Base-by-base conservation (phyloP, 2,888 invertebrate species). In the Abrostola triplasia region DNA sequence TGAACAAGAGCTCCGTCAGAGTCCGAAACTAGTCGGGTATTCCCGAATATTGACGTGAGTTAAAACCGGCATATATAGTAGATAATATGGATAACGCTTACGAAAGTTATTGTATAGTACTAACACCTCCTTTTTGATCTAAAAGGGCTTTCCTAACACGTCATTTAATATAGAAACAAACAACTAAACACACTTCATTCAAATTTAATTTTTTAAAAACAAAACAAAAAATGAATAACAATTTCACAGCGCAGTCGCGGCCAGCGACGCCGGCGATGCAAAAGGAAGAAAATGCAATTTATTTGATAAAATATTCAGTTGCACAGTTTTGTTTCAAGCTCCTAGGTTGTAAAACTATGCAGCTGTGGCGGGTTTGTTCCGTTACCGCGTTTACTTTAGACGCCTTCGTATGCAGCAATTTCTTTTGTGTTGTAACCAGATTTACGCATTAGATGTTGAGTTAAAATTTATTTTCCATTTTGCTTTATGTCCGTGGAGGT, bases 271-370 rank as follows among this genome's bases (percentile, higher is more conserved):
- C 62, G 65, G 67, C 58, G 67, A 73, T 69, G 78, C 77, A 84
- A 83, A 86, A 84, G 80, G 79, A 84, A 84, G 81, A 70, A 83
- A 84, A 78, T 78, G 81, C 85, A 88, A 88, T 88, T 88, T 85
- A 84, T 86, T 84, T 85, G 77, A 84, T 88, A 87, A 87, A 88
- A 88, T 85, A 88, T 90, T 88, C 86, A 85, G 79, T 83, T 83
- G 79, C 67, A 66, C 81, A 73, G 84, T 88, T 88, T 88, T 85
- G 82, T 84, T 86, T 76, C 77, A 63, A 80, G 72, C 74, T 70
- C 60, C 59, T 67, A 67, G 70, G 71, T 67, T 77, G 77, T 80
- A 77, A 74, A 78, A 80, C 70, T 71, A 70, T 79, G 78, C 83
- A 77, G 70, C 67, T 70, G 73, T 37, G 65, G 76, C 50, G 36